Evolutionary conservation across 2,888 invertebrate species (phyloP), one percentile per base, ranked within the genome.

Genomic region (Epinotia brunnichana): DNA sequence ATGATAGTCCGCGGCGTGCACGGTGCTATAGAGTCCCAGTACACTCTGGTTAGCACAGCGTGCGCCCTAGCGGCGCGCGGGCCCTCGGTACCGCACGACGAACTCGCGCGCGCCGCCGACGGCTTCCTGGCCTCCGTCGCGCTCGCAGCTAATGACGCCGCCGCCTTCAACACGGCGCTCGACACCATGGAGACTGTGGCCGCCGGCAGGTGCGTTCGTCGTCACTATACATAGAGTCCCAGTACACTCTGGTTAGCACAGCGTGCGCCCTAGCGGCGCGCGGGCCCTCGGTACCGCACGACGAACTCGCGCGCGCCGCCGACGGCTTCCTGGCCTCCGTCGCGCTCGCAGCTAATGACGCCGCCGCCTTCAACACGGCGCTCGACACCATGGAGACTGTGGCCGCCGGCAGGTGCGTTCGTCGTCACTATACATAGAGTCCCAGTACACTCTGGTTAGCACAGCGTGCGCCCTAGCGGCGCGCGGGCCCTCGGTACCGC

Each of bases 211-310:
- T 59, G 39, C 29, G 29, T n/a, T 7, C 29, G 7, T 5, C 29
- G 7, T 29, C 29, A 29, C 0, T 29, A 7, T 29, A 29, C 29
- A 29, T 29, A 29, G 29, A 29, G 29, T 29, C 29, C 29, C 29
- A 29, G 80, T 95, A 95, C 84, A 83, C 89, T 68, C 85, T 96
- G 76, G 92, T 95, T 74, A 94, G 94, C 2, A 86, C 95, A 77
- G 95, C 96, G 68, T 97, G 96, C 84, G 94, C 95, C 15, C 94
- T 97, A 77, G 96, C 97, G 82, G 96, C 95, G 79, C 96, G 96
- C 78, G 91, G 90, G 4, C 81, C 88, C 15, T 82, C 87, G 11
- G 21, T 24, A 2, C 21, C 21, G 21, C 21, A 24, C 21, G 21
- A 24, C 21, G 21, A 24, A 2, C 21, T 24, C 21, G 21, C 21